Conservation (phyloP, 2,797 vertebrate genomes). For the Sebastes oblongus region DNA sequence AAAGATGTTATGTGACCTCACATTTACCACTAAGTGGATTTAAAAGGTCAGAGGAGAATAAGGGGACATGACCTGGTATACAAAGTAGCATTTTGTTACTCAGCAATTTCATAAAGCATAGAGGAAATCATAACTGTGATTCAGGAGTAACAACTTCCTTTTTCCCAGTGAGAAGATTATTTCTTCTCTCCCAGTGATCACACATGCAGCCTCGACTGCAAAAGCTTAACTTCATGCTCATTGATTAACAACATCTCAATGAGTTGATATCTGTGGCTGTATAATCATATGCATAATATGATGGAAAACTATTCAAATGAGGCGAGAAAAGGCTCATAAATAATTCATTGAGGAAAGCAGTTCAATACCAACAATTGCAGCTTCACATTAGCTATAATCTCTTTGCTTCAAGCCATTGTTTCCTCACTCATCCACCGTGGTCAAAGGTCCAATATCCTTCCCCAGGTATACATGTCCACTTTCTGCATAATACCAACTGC, state of each 20-base stretch:
- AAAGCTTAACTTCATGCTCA: slow-evolving; percentile 22
- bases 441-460: slow-evolving; percentile 10
- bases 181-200: not conserved
- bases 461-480: not conserved
- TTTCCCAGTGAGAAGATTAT: not conserved
- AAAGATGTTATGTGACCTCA: not conserved
- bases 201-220: not conserved
- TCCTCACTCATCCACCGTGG: not conserved
- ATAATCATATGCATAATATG: slow-evolving; percentile 22
- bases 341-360: slow-evolving; percentile 31
- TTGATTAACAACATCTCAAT: slow-evolving; percentile 30
- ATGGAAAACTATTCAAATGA: slow-evolving; percentile 53
- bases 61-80: not conserved
- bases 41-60: not conserved
- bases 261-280: not conserved
- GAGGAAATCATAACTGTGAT: not conserved
- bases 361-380: slow-evolving; percentile 15
- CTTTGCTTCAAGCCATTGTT: slow-evolving; percentile 35
- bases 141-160: not conserved
- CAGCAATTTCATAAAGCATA: not conserved
- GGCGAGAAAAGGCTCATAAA: slow-evolving; percentile 25
- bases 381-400: slow-evolving; percentile 30
- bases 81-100: not conserved
- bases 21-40: slow-evolving; percentile 2
- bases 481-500: not conserved